phyloP scores from a whole-genome alignment of 2,797 vertebrate species.

The Pseudochirops corinnae region DNA sequence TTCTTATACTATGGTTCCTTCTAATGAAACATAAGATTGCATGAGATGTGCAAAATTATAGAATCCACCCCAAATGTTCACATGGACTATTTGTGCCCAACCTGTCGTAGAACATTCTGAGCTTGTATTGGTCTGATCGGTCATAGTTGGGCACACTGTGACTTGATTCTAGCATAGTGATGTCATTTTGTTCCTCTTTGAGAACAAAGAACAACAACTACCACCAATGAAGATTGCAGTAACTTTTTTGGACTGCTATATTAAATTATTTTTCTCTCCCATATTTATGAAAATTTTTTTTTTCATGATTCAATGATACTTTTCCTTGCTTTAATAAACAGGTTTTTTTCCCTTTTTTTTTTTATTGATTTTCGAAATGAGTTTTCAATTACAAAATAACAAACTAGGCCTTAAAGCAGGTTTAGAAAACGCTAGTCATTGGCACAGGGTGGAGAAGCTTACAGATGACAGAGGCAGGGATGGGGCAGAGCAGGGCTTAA shows the following conservation, averaged over 20 bases:
- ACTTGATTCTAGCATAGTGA: too few species aligned
- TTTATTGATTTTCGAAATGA: conserved; percentile 75
- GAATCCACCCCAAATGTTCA: too few species aligned
- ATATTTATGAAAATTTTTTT: not conserved
- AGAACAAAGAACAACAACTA: too few species aligned
- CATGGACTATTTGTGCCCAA: too few species aligned
- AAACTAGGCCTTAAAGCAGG: conserved; percentile 82
- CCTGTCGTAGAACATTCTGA: too few species aligned
- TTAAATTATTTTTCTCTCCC: not conserved
- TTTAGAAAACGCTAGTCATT: conserved; percentile 84
- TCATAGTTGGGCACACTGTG: too few species aligned
- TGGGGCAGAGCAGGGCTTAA: conserved; percentile 83
- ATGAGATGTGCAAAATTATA: too few species aligned
- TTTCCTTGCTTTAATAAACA: conserved; percentile 83
- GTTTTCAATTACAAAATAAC: conserved; percentile 82
- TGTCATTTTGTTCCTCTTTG: too few species aligned
- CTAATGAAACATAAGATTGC: not conserved
- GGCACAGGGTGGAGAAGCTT: conserved; percentile 84
- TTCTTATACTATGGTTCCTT: not conserved
- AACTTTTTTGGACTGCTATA: not conserved
- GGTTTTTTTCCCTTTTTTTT: conserved; percentile 43
- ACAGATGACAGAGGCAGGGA: conserved; percentile 57
- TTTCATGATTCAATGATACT: conserved; percentile 81
- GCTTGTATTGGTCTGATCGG: too few species aligned
- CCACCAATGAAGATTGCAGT: not conserved